Evolutionary conservation across 2,113 vertebrate species (phyloP).

Genomic region (Nycticryphes semicollaris): DNA sequence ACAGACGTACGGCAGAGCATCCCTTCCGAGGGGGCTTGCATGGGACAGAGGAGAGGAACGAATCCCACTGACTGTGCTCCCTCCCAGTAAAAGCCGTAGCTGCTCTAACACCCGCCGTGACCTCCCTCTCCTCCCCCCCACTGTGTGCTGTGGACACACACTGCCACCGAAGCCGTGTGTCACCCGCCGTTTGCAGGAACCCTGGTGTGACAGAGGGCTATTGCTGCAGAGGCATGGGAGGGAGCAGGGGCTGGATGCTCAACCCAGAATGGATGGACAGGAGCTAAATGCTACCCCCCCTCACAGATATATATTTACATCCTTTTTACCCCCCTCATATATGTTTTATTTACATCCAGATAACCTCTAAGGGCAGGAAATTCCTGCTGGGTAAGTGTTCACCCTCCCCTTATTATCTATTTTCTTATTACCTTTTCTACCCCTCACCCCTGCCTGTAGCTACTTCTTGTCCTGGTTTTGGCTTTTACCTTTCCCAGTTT

Average conservation of each 20-base stretch:
- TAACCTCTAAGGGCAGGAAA: not conserved
- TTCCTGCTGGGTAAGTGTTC: not conserved
- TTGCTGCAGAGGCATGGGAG: fast-evolving
- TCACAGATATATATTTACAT: not conserved
- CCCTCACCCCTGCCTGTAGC: not conserved
- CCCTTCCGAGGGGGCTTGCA: not conserved
- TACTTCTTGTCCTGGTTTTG: not conserved
- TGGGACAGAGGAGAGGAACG: not conserved
- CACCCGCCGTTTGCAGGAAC: fast-evolving
- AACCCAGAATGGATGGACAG: not conserved
- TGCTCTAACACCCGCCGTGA: not conserved
- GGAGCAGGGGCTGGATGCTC: not conserved
- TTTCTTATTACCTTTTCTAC: not conserved
- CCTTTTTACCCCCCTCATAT: not conserved
- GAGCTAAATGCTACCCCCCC: not conserved
- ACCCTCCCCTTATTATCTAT: not conserved
- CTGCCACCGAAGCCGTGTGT: not conserved
- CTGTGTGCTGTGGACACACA: fast-evolving
- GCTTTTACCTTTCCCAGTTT: not conserved
- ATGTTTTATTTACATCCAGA: not conserved
- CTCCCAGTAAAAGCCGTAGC: not conserved
- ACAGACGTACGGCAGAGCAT: not conserved
- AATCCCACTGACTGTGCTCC: not conserved
- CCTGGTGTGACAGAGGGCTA: not conserved
- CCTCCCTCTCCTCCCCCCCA: too few species aligned